Conservation (phyloP, 2,888 invertebrate genomes). For the Cheilosia grossa region DNA sequence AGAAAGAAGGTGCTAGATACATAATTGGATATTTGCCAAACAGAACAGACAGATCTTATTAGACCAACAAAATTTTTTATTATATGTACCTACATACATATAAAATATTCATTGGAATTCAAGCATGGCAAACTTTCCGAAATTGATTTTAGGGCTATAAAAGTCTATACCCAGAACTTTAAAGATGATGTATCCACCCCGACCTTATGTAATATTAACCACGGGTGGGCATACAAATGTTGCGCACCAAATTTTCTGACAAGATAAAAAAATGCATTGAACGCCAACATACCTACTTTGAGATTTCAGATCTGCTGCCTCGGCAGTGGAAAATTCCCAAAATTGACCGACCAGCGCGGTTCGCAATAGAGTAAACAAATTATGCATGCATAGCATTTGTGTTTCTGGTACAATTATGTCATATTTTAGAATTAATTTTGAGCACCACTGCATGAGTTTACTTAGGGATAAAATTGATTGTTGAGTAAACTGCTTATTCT, state of each 20-base stretch:
- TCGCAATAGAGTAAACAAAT: background rate
- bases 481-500: slow-evolving; percentile 10
- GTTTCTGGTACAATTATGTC: slow-evolving; percentile 8
- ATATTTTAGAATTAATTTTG: background rate
- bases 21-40: background rate
- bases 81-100: no score
- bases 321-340: slow-evolving; percentile 65
- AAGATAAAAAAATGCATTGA: slow-evolving; percentile 6
- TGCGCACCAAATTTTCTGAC: slow-evolving; percentile 60
- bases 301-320: background rate
- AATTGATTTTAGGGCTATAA: background rate
- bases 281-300: background rate
- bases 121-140: slow-evolving; percentile 11
- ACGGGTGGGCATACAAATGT: slow-evolving; percentile 34
- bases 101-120: slow-evolving; percentile 11
- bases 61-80: background rate
- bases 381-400: background rate
- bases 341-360: background rate
- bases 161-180: slow-evolving; percentile 4
- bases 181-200: slow-evolving; percentile 27
- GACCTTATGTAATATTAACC: slow-evolving; percentile 70
- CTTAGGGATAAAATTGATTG: background rate
- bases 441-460: background rate
- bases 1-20: background rate
- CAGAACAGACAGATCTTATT: slow-evolving; percentile 21